Percentiles rank a stretch among this genome's conserved stretches.
Evolutionary conservation across 2,888 invertebrate genomes (phyloP).

Genomic region (Drosophila paracracens): DNA sequence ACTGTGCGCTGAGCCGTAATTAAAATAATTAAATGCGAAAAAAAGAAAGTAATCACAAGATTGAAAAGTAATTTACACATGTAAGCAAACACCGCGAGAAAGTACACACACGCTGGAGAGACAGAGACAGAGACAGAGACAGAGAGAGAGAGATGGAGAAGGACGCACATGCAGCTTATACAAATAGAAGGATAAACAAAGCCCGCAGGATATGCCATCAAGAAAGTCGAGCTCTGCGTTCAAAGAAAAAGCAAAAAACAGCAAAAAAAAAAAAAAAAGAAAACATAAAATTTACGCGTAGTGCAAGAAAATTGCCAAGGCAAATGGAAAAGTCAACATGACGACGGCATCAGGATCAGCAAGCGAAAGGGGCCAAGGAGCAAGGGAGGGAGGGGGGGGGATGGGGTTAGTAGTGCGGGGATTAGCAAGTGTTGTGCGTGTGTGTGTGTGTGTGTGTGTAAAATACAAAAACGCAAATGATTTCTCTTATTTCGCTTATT

Average conservation of each 20-base stretch:
- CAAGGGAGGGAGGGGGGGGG: neutral
- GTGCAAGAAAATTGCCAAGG: slow-evolving; percentile 72
- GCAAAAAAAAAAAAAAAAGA: neutral
- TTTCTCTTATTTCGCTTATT: slow-evolving; percentile 75
- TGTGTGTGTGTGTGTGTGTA: slow-evolving; percentile 29
- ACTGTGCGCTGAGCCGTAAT: slow-evolving; percentile 74
- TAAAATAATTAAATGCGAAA: slow-evolving; percentile 83
- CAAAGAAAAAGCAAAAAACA: slow-evolving; percentile 43
- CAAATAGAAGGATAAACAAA: slow-evolving; percentile 73
- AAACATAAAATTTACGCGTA: slow-evolving; percentile 19
- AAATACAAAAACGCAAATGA: slow-evolving; percentile 74
- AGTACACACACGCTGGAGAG: slow-evolving; percentile 12
- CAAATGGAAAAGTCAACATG: slow-evolving; percentile 78
- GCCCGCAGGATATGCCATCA: slow-evolving; percentile 73
- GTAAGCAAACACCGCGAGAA: slow-evolving; percentile 73
- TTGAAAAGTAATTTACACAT: slow-evolving; percentile 80
- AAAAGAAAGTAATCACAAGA: slow-evolving; percentile 75
- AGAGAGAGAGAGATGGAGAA: neutral
- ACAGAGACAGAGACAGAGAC: slow-evolving; percentile 14
- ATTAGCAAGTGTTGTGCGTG: slow-evolving; percentile 50
- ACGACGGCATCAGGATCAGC: slow-evolving; percentile 51
- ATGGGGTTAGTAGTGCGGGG: slow-evolving; percentile 7
- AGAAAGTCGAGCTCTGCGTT: slow-evolving; percentile 36
- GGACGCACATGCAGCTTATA: slow-evolving; percentile 47
- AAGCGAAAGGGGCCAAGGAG: slow-evolving; percentile 18